Conservation (phyloP, 2,888 invertebrate genomes). For the Drosophila mimetica region DNA sequence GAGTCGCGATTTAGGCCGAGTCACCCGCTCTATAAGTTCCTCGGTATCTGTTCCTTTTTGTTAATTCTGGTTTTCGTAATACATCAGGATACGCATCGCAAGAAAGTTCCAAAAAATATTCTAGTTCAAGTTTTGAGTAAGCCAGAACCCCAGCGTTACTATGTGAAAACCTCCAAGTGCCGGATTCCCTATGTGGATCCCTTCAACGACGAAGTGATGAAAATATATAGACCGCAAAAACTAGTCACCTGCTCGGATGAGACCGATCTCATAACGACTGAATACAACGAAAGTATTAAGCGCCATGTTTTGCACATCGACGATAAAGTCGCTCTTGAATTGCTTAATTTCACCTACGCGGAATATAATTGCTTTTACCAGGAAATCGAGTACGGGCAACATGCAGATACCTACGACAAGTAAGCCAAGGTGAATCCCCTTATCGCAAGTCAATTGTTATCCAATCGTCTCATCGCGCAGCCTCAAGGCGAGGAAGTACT, state of each 20-base stretch:
- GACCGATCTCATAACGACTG: conserved; percentile 27
- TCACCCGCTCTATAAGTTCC: neutral
- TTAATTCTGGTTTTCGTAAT: neutral
- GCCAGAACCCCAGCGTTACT: neutral
- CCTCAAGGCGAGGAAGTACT: conserved; percentile 22
- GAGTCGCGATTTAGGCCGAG: neutral
- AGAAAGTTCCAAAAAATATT: neutral
- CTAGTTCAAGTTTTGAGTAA: no score
- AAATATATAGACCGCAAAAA: conserved; percentile 85
- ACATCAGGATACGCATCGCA: neutral
- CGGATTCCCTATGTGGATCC: conserved; percentile 87
- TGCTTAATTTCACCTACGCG: conserved; percentile 30
- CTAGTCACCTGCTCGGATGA: conserved; percentile 85
- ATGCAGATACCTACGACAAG: conserved; percentile 20
- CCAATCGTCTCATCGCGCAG: neutral
- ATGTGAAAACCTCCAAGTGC: conserved; percentile 86
- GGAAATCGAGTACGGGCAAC: conserved; percentile 52
- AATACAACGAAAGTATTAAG: conserved; percentile 23
- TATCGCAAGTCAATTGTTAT: neutral
- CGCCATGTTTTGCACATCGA: conserved; percentile 45
- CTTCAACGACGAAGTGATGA: conserved; percentile 85
- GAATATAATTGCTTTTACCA: conserved; percentile 73
- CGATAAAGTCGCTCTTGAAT: conserved; percentile 40
- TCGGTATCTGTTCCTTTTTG: neutral
- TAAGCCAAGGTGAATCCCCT: conserved; percentile 11